phyloP scores from a whole-genome alignment of 2,797 vertebrate species.

The Tragelaphus oryx region DNA sequence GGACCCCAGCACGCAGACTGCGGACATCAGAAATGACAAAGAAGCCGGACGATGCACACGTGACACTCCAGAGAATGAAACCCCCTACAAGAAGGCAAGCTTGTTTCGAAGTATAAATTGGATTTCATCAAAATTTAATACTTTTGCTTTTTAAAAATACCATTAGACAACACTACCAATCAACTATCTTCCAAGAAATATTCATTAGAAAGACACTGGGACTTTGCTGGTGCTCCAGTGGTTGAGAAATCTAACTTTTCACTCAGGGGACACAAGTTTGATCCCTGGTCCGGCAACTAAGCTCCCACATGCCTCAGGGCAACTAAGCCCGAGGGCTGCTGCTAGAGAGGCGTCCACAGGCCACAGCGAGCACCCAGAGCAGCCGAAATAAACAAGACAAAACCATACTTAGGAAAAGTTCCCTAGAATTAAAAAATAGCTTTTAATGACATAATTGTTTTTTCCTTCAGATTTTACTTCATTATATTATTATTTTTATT shows the following conservation, averaged over 20 bases:
- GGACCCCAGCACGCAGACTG: not conserved
- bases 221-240: not conserved
- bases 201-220: not conserved
- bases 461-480: not conserved
- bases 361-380: not conserved
- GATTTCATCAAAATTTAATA: slow-evolving; percentile 6
- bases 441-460: not conserved
- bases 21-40: not conserved
- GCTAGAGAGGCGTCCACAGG: not conserved
- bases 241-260: not conserved
- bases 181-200: not conserved
- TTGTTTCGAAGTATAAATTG: not conserved
- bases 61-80: not conserved
- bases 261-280: not conserved
- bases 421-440: not conserved
- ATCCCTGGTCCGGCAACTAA: not conserved
- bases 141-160: not conserved
- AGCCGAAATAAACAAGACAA: not conserved
- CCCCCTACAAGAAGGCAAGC: not conserved
- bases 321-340: not conserved
- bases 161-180: not conserved
- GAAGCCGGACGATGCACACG: not conserved
- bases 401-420: not conserved
- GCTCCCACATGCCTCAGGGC: not conserved
- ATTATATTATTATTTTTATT: not conserved